phyloP scores from a whole-genome alignment of 2,888 invertebrate genomes.

The Vesta saturnalis region DNA sequence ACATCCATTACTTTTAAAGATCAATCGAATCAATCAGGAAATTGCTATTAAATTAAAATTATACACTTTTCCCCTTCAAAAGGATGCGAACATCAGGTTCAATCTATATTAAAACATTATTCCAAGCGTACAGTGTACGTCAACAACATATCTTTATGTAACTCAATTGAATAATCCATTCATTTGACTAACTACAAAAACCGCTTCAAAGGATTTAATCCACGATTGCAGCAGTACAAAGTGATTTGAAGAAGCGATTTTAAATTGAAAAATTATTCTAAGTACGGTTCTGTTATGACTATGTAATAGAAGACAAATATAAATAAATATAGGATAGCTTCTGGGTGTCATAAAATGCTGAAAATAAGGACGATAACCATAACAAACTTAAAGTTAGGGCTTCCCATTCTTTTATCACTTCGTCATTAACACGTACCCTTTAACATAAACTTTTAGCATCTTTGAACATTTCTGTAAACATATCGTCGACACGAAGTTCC shows the following conservation, averaged over 20 bases:
- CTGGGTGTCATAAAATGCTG: slow-evolving; percentile 20
- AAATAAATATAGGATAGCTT: not conserved
- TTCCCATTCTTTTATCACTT: slow-evolving; percentile 27
- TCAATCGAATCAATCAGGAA: slow-evolving; percentile 23
- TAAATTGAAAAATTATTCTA: not conserved
- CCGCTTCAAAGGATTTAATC: not conserved
- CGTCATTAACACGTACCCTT: slow-evolving; percentile 32
- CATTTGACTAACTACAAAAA: not conserved
- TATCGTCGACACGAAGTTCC: slow-evolving; percentile 30
- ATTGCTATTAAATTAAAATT: slow-evolving; percentile 34
- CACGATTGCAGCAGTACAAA: too few relatives aligned
- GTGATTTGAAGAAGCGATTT: not conserved
- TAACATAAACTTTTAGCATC: slow-evolving; percentile 34
- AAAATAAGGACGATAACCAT: slow-evolving; percentile 31
- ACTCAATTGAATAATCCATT: not conserved
- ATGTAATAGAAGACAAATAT: not conserved
- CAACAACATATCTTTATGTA: not conserved
- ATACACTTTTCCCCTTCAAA: slow-evolving; percentile 21
- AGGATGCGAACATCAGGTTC: slow-evolving; percentile 20
- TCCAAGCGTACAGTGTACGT: too few relatives aligned
- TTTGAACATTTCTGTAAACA: slow-evolving; percentile 30
- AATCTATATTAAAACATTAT: too few relatives aligned
- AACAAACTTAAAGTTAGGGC: slow-evolving; percentile 25
- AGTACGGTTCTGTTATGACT: not conserved
- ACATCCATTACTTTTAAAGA: not conserved